phyloP scores from a whole-genome alignment of 2,797 vertebrate species.

The Melanotaenia pygmaea region DNA sequence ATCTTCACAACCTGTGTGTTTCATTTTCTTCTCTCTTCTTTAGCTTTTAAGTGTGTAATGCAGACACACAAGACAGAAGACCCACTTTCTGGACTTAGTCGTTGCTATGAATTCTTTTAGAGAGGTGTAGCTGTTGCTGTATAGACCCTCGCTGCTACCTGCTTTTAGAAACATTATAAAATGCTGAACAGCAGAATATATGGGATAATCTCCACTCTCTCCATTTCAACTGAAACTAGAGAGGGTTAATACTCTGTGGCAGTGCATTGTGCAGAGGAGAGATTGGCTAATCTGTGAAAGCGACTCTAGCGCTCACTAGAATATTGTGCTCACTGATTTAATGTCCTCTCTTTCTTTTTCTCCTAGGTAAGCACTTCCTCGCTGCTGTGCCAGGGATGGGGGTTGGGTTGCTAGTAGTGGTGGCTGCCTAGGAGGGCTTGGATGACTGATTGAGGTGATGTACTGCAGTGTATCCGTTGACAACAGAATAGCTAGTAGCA shows the following conservation, averaged over 20 bases:
- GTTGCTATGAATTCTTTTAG: slow-evolving; percentile 11
- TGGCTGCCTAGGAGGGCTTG: slow-evolving; percentile 71
- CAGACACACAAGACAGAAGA: slow-evolving; percentile 27
- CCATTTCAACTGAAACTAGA: slow-evolving; percentile 75
- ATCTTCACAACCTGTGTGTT: slow-evolving; percentile 31
- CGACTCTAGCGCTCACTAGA: slow-evolving; percentile 73
- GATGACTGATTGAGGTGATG: slow-evolving; percentile 85
- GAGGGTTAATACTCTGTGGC: slow-evolving; percentile 74
- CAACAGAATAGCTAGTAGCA: slow-evolving; percentile 68
- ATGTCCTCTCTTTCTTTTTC: slow-evolving; percentile 82
- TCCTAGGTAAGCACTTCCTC: slow-evolving; percentile 87
- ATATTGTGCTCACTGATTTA: slow-evolving; percentile 83
- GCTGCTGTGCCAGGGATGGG: slow-evolving; percentile 69
- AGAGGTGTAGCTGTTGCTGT: slow-evolving; percentile 34
- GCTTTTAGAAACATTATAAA: slow-evolving; percentile 66
- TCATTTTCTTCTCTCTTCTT: slow-evolving; percentile 12
- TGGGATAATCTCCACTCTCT: slow-evolving; percentile 78
- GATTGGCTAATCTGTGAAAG: slow-evolving; percentile 84
- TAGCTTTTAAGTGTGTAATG: slow-evolving; percentile 45
- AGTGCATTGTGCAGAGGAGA: slow-evolving; percentile 69
- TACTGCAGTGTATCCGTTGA: slow-evolving; percentile 76
- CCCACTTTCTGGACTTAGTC: slow-evolving; percentile 3
- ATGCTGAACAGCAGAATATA: slow-evolving; percentile 65
- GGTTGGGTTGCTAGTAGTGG: slow-evolving; percentile 66
- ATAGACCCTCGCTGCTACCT: slow-evolving; percentile 34